Evolutionary conservation across 2,113 vertebrate species (phyloP).

Genomic region (Bucco capensis): DNA sequence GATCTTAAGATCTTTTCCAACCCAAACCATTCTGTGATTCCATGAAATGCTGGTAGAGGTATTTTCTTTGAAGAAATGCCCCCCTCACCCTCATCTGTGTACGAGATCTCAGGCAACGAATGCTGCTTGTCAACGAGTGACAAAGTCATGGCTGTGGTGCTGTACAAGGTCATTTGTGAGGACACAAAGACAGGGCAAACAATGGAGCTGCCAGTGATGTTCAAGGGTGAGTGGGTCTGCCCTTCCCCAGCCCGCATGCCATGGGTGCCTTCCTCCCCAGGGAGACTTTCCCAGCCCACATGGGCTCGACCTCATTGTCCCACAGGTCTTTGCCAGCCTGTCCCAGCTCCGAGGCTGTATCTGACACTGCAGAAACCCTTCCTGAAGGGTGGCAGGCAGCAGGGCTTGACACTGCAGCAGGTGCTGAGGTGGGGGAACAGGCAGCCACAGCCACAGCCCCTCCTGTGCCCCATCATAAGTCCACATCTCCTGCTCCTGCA

Average conservation of each 20-base stretch:
- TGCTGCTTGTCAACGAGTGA: constrained; percentile 90
- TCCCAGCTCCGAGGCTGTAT: constrained; percentile 46
- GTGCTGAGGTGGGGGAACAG: constrained; percentile 44
- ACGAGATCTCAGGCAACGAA: constrained; percentile 85
- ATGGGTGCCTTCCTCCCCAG: fast-evolving
- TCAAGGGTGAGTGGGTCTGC: constrained; percentile 70
- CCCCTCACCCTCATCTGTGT: constrained; percentile 73
- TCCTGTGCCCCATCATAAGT: constrained; percentile 56
- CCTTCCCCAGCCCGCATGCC: neutral
- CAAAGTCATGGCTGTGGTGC: constrained; percentile 74
- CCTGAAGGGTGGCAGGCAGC: constrained; percentile 32
- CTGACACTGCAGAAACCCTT: constrained; percentile 58
- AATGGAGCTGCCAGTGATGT: constrained; percentile 70
- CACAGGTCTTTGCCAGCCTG: constrained; percentile 77
- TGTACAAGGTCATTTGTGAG: constrained; percentile 75
- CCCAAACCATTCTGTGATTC: neutral
- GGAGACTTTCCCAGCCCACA: too few species aligned
- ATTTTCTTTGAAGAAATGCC: neutral
- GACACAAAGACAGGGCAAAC: constrained; percentile 62
- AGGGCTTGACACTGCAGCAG: constrained; percentile 69
- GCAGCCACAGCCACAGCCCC: neutral
- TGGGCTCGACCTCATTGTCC: neutral
- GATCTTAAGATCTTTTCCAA: neutral
- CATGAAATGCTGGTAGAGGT: neutral
- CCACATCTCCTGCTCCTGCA: constrained; percentile 56